phyloP scores from a whole-genome alignment of 1,140 invertebrate genomes.

The Ylistrum balloti region DNA sequence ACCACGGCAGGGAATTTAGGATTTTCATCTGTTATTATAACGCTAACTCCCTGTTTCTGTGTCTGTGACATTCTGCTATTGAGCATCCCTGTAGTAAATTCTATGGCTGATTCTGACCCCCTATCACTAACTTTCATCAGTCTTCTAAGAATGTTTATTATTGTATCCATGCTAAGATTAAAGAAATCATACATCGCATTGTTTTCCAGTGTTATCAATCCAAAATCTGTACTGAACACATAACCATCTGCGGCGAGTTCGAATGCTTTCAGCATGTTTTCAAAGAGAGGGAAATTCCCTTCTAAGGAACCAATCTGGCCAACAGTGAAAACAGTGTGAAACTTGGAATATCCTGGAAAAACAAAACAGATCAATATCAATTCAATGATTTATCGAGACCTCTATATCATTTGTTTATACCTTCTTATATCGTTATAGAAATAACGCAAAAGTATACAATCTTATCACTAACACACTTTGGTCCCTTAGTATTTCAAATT shows the following conservation, averaged over 20 bases:
- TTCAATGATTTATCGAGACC: too few species aligned
- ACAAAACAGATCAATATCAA: too few species aligned
- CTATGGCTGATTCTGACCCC: neutral
- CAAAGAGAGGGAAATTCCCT: neutral
- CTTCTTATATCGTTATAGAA: too few species aligned
- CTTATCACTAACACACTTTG: too few species aligned
- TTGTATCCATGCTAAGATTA: neutral
- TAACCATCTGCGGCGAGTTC: neutral
- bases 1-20: neutral
- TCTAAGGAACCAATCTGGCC: neutral
- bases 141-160: neutral
- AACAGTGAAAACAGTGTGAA: neutral
- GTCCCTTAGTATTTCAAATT: too few species aligned
- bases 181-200: neutral
- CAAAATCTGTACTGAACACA: neutral
- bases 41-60: neutral
- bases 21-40: neutral
- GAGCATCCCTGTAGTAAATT: neutral
- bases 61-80: neutral
- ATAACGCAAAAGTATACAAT: too few species aligned
- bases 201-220: neutral
- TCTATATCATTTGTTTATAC: too few species aligned
- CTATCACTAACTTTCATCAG: constrained; percentile 20
- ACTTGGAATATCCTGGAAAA: neutral
- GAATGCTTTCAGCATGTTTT: neutral